These are phyloP conservation scores for Trichopoda pennipes DNA, from an alignment of 2,888 invertebrate genomes.

Conservation along the genomic window DNA sequence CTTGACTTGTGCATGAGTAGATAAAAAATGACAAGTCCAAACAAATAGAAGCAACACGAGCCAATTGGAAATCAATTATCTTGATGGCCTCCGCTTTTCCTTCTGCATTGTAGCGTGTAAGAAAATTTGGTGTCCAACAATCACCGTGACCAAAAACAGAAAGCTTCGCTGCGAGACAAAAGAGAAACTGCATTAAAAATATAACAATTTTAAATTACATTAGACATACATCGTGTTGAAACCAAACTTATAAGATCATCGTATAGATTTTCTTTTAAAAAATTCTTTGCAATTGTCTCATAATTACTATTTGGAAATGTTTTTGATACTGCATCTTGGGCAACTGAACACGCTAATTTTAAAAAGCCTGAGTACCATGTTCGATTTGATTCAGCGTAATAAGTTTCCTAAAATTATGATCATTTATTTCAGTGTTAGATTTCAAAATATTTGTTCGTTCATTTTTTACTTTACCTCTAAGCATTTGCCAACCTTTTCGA, in stretches of 20 bases:
- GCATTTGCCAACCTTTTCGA: slow-evolving; percentile 79
- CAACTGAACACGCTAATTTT: slow-evolving; percentile 82
- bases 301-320: slow-evolving; percentile 85
- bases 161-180: slow-evolving; percentile 74
- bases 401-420: slow-evolving; percentile 81
- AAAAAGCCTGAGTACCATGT: slow-evolving; percentile 84
- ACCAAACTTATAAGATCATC: slow-evolving; percentile 80
- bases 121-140: slow-evolving; percentile 89
- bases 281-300: slow-evolving; percentile 82
- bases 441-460: background rate
- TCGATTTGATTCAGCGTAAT: slow-evolving; percentile 83
- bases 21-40: slow-evolving; percentile 82
- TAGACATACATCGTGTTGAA: slow-evolving; percentile 72
- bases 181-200: background rate
- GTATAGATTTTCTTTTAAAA: slow-evolving; percentile 82
- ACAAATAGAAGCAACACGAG: slow-evolving; percentile 79
- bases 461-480: slow-evolving; percentile 73
- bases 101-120: slow-evolving; percentile 81
- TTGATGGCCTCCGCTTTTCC: slow-evolving; percentile 78
- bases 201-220: background rate
- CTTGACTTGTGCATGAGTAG: slow-evolving; percentile 84
- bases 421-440: background rate
- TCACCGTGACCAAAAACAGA: slow-evolving; percentile 87
- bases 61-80: slow-evolving; percentile 87
- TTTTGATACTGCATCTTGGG: slow-evolving; percentile 85